Conservation (phyloP, 2,113 vertebrate species). For the Micronisus gabar region DNA sequence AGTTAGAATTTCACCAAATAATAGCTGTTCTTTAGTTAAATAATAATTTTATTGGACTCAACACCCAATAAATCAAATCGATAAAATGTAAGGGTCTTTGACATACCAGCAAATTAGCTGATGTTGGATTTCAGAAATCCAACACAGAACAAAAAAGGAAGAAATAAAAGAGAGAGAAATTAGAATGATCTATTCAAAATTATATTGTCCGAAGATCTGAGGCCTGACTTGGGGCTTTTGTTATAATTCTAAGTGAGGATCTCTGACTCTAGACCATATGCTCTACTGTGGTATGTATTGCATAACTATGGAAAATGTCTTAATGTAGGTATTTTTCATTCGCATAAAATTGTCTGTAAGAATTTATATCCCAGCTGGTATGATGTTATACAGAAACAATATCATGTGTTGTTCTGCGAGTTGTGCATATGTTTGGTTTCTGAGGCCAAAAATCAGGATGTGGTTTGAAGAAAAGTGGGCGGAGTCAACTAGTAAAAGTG, state of each 20-base stretch:
- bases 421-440: constrained; percentile 50
- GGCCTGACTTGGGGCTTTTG: not conserved
- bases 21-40: not conserved
- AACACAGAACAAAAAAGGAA: not conserved
- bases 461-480: constrained; percentile 53
- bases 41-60: not conserved
- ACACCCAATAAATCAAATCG: not conserved
- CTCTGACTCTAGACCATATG: constrained; percentile 31
- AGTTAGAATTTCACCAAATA: not conserved
- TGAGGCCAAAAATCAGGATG: constrained; percentile 61
- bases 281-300: constrained; percentile 11
- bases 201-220: not conserved
- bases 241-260: not conserved
- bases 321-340: constrained; percentile 63
- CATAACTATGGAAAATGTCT: constrained; percentile 62
- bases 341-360: constrained; percentile 66
- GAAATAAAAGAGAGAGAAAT: not conserved
- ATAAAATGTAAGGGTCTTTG: not conserved
- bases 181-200: not conserved
- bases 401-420: constrained; percentile 56
- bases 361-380: constrained; percentile 62
- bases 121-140: not conserved
- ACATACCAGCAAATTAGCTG: not conserved
- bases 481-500: constrained; percentile 56
- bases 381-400: constrained; percentile 65